Conservation (phyloP, 2,888 invertebrate genomes). For the Drosophila neotestacea region DNA sequence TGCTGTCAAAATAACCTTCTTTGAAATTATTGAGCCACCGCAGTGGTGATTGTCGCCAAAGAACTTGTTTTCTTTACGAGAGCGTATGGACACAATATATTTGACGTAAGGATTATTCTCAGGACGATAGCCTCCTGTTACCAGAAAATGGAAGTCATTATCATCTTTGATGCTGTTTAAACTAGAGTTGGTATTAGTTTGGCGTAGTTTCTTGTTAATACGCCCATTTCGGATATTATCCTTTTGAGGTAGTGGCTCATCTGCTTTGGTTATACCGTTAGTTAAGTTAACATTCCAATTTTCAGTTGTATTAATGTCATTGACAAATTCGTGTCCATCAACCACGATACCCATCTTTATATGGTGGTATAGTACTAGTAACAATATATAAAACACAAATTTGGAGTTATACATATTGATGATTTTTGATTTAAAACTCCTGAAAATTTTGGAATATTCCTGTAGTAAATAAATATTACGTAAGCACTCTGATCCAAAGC, state of each 20-base stretch:
- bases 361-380: conserved; percentile 5
- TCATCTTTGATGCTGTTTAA: not conserved
- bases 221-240: not conserved
- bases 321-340: not conserved
- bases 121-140: conserved; percentile 71
- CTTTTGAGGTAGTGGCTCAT: conserved; percentile 3
- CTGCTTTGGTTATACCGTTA: not conserved
- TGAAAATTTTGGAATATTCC: no score
- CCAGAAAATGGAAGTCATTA: conserved; percentile 50
- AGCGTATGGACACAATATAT: conserved; percentile 53
- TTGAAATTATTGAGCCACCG: conserved; percentile 60
- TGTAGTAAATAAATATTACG: no score
- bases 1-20: conserved; percentile 58
- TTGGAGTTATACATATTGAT: conserved; percentile 50
- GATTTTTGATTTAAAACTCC: conserved; percentile 8
- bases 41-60: conserved; percentile 69
- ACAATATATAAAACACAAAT: conserved; percentile 46
- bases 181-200: not conserved
- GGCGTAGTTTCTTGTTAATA: not conserved
- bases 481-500: no score
- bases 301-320: no score
- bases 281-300: not conserved
- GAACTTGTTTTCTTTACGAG: conserved; percentile 3
- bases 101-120: conserved; percentile 35
- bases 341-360: no score